These are phyloP conservation scores for Gymnarchus niloticus DNA, from an alignment of 2,113 vertebrate genomes.

Conservation along the genomic window DNA sequence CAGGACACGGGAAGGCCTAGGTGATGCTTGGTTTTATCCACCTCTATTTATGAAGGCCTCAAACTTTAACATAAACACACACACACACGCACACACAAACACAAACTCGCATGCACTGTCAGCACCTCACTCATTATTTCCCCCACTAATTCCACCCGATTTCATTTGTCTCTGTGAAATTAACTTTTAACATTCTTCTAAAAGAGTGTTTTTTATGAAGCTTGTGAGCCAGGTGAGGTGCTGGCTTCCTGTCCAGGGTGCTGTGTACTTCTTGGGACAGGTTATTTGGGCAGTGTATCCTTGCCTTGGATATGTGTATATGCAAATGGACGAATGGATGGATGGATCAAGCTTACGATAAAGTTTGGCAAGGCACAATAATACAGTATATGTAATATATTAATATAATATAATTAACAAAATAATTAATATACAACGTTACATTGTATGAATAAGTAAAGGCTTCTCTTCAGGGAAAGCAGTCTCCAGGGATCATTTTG, in stretches of 20 bases:
- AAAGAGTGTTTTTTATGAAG: too few relatives aligned
- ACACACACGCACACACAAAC: background rate
- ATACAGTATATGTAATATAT: too few relatives aligned
- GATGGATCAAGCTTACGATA: background rate
- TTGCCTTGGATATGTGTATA: background rate
- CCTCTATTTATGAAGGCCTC: background rate
- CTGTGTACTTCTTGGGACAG: background rate
- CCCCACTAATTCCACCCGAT: background rate
- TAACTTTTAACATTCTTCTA: background rate
- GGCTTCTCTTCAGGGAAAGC: background rate
- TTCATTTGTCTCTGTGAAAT: background rate
- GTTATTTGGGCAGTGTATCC: background rate
- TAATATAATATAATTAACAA: background rate
- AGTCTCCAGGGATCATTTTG: slow-evolving; percentile 12
- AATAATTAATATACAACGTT: background rate
- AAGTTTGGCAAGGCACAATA: background rate
- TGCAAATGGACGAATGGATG: background rate
- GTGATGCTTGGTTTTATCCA: background rate
- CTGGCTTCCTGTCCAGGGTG: background rate
- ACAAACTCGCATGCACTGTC: background rate
- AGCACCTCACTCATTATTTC: background rate
- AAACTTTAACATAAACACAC: slow-evolving; percentile 36
- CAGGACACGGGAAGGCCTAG: background rate
- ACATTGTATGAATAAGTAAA: background rate
- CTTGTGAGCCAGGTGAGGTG: background rate